Evolutionary conservation across 2,888 invertebrate genomes (phyloP), one percentile per base, ranked within the genome.

Genomic region (Cephus pulcher): DNA sequence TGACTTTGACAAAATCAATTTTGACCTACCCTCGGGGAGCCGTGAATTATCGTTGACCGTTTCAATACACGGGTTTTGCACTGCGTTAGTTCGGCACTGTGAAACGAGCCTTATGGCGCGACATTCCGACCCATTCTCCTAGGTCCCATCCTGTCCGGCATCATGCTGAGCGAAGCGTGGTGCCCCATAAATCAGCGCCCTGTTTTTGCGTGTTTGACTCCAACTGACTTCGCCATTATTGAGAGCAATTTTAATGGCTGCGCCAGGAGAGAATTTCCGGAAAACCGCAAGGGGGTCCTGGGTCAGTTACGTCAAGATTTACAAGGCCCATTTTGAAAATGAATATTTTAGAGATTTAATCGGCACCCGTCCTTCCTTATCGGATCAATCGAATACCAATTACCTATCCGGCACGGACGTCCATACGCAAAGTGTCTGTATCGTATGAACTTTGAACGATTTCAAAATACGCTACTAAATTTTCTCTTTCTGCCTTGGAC

Each of bases 201-300:
- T 87, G 88, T 89, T 88, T 90, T 90, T 89, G 86, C 89, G 87
- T 88, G 87, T 89, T 89, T 88, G 86, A 89, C 87, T 86, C 84
- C 81, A 80, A 83, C 81, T 84, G 83, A 84, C 88, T 83, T 79
- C 80, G 82, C 82, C 86, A 84, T 88, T 88, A 89, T 89, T 88
- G 88, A 87, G 84, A 82, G 83, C 87, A 85, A 56, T 56, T 56
- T 56, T 56, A 23, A 56, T 56, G 83, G 84, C 85, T 86, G 84
- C 83, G 81, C 82, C 81, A 82, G 80, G 82, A 79, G 83, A 84
- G 83, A 86, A 85, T 86, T 86, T 84, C 79, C 85, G 80, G 84
- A 83, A 88, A 86, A 85, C 86, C 56, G 9, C 56, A 56, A 56
- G 56, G 56, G 56, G 56, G 56, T 23, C 56, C 56, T 56, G 56